Evolutionary conservation across 1,140 invertebrate genomes (phyloP), one percentile per base, ranked within the genome.

Genomic region (Ips typographus): DNA sequence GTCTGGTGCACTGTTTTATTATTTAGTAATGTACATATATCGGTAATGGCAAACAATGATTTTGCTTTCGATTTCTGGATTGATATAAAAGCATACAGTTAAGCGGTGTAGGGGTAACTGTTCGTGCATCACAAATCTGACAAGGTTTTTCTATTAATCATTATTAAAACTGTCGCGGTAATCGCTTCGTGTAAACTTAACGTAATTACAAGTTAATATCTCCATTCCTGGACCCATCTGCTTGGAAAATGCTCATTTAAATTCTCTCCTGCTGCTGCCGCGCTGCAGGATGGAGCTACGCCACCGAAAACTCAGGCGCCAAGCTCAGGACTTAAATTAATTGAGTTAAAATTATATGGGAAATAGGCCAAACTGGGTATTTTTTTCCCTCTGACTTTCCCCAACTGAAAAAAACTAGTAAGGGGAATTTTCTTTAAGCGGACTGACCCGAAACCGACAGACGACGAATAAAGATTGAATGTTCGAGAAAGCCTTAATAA

Each of bases 121-220:
- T 22, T 55, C n/a, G n/a, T 55, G n/a, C n/a, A 47, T 47, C 8
- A 59, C 4, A 41, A 41, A 59, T 42, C n/a, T 40, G 38, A 63
- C 59, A 59, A 4, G 51, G 64, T 74, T 72, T 73, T 73, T 73
- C 74, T 73, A 75, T 75, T 66, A 75, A 75, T 75, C 74, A 72
- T 73, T 75, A 75, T 75, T 75, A 73, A 72, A 68, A 73, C 68
- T 71, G 72, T 73, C 74, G 64, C 67, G 63, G 70, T 72, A 73
- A 73, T 71, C 71, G 69, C 58, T 61, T 71, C 68, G 70, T 75
- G 74, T 72, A 74, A 75, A 75, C 71, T 74, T 74, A 75, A 75
- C 67, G 71, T 75, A 74, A 75, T 75, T 75, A 74, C 71, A 75
- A 70, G 72, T 72, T 74, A 75, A 74, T 74, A 75, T 74, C 72